phyloP scores from a whole-genome alignment of 2,113 vertebrate genomes.

The Solea solea region DNA sequence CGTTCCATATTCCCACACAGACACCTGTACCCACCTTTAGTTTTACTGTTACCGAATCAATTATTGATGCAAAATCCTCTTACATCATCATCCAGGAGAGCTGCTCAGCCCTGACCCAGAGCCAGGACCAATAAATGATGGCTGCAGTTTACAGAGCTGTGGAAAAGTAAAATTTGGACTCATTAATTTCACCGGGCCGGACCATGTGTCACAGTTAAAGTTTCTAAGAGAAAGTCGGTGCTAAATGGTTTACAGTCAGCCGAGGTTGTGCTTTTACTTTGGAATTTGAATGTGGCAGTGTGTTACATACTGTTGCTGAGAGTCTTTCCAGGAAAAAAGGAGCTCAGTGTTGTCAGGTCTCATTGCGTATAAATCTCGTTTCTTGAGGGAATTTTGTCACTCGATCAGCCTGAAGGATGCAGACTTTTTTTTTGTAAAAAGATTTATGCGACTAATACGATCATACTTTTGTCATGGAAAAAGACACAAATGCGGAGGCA shows the following conservation, averaged over 20 bases:
- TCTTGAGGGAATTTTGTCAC: constrained; percentile 23
- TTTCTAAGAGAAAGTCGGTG: not conserved
- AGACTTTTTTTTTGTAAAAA: not conserved
- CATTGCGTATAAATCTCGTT: constrained; percentile 26
- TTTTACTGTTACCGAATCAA: constrained; percentile 6
- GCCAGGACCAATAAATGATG: not conserved
- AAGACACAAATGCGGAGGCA: constrained; percentile 29
- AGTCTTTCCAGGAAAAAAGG: constrained; percentile 21
- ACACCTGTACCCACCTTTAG: not conserved
- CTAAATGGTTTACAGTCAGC: constrained; percentile 11
- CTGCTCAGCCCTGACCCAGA: not conserved
- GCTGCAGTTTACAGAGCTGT: not conserved
- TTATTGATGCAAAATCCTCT: not conserved
- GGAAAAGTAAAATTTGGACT: constrained; percentile 8
- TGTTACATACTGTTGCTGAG: not conserved
- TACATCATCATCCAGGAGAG: not conserved
- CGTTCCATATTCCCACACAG: not conserved
- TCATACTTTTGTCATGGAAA: constrained; percentile 32
- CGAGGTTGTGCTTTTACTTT: constrained; percentile 6
- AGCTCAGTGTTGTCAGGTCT: constrained; percentile 9
- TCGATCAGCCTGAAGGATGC: constrained; percentile 10
- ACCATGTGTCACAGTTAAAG: not conserved
- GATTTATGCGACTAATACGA: constrained; percentile 19
- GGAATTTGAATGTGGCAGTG: constrained; percentile 16
- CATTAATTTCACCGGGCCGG: constrained; percentile 2